phyloP scores from a whole-genome alignment of 2,113 vertebrate species.

The Lampris incognitus region DNA sequence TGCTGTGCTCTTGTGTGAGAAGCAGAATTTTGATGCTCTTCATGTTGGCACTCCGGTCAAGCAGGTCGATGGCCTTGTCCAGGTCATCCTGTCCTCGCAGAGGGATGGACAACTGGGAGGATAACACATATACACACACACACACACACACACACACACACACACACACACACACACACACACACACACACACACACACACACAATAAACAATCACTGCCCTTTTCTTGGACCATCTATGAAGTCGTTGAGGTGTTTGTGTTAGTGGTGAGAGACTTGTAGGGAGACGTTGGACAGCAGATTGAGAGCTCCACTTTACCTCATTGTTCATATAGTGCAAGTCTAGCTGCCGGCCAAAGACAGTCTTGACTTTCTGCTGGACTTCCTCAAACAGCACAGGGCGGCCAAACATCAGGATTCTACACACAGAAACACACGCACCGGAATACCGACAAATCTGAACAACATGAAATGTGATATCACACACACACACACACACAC shows the following conservation, averaged over 20 bases:
- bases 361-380: constrained; percentile 91
- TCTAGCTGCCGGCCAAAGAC: constrained; percentile 93
- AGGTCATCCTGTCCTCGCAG: constrained; percentile 93
- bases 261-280: background rate
- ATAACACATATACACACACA: constrained; percentile 25
- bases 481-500: constrained; percentile 18
- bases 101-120: constrained; percentile 91
- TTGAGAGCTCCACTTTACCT: constrained; percentile 78
- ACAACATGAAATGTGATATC: background rate
- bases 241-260: background rate
- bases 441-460: constrained; percentile 20
- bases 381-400: constrained; percentile 92
- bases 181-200: background rate
- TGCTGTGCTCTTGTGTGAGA: constrained; percentile 88
- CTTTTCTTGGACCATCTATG: background rate
- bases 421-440: constrained; percentile 20
- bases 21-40: constrained; percentile 96
- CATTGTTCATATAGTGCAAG: constrained; percentile 95
- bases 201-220: background rate
- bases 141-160: constrained; percentile 16
- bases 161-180: constrained; percentile 10
- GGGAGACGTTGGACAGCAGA: background rate
- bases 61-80: constrained; percentile 93
- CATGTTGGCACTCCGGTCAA: constrained; percentile 94
- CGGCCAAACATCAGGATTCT: constrained; percentile 91